Evolutionary conservation across 1,140 invertebrate genomes (phyloP).

Genomic region (Drosophila ananassae): DNA sequence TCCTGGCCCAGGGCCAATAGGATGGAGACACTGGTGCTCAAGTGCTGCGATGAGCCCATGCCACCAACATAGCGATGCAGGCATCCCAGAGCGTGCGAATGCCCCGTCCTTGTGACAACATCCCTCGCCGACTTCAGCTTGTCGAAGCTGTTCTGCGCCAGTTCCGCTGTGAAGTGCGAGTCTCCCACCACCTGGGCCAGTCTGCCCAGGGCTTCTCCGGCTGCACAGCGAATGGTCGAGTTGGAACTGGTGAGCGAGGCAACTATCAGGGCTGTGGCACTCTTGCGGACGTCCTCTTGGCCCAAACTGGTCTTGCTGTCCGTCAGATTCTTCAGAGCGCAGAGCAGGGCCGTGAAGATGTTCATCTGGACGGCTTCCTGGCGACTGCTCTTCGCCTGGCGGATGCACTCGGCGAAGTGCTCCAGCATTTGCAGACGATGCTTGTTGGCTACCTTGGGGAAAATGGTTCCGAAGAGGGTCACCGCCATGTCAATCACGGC

Average conservation of each 20-base stretch:
- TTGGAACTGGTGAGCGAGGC: slow-evolving; percentile 93
- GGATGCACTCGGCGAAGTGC: slow-evolving; percentile 97
- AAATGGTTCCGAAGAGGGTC: slow-evolving; percentile 95
- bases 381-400: slow-evolving; percentile 94
- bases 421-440: slow-evolving; percentile 98
- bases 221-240: slow-evolving; percentile 93
- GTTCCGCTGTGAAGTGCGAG: slow-evolving; percentile 94
- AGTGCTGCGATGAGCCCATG: slow-evolving; percentile 95
- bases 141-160: slow-evolving; percentile 96
- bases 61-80: slow-evolving; percentile 95
- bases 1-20: slow-evolving; percentile 97
- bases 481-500: slow-evolving; percentile 98
- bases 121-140: slow-evolving; percentile 94
- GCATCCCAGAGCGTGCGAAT: slow-evolving; percentile 96
- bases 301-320: slow-evolving; percentile 94
- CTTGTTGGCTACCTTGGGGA: slow-evolving; percentile 96
- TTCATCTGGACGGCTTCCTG: slow-evolving; percentile 99
- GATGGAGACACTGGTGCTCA: slow-evolving; percentile 97
- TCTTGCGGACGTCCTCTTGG: slow-evolving; percentile 95
- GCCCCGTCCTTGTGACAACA: slow-evolving; percentile 94
- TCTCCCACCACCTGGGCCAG: slow-evolving; percentile 94
- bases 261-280: slow-evolving; percentile 92
- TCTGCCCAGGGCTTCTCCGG: slow-evolving; percentile 94
- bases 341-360: slow-evolving; percentile 96
- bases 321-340: slow-evolving; percentile 94